These are phyloP conservation scores for Fregetta grallaria DNA, from an alignment of 2,113 vertebrate genomes.

Conservation along the genomic window DNA sequence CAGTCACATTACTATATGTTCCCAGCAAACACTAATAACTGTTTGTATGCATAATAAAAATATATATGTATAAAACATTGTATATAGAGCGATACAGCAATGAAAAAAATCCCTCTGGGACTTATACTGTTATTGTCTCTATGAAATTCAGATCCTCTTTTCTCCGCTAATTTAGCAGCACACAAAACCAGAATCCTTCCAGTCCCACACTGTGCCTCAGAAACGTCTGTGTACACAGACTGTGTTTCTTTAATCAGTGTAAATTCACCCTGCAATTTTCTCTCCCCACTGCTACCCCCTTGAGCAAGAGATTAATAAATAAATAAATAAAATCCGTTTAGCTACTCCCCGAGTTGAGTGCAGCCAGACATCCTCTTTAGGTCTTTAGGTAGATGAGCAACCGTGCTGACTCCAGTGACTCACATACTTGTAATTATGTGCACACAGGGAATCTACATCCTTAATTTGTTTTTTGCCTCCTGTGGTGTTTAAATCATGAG, in stretches of 20 bases:
- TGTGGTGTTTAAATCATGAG: conserved; percentile 68
- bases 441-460: conserved; percentile 58
- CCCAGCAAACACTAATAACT: conserved; percentile 22
- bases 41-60: neutral
- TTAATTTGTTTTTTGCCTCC: conserved; percentile 73
- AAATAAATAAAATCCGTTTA: conserved; percentile 21
- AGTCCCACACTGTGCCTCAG: conserved; percentile 49
- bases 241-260: conserved; percentile 37
- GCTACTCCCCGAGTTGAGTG: neutral
- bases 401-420: conserved; percentile 52
- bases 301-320: conserved; percentile 28
- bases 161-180: conserved; percentile 6
- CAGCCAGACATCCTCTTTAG: conserved; percentile 46
- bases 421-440: conserved; percentile 65
- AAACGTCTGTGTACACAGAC: neutral
- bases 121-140: conserved; percentile 32
- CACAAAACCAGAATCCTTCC: conserved; percentile 41
- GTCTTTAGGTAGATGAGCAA: conserved; percentile 65
- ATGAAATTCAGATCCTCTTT: conserved; percentile 27
- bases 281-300: conserved; percentile 18
- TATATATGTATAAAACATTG: neutral
- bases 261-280: conserved; percentile 61
- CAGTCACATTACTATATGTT: neutral
- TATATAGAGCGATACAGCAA: neutral
- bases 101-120: conserved; percentile 4